Evolutionary conservation across 2,888 invertebrate genomes (phyloP).

Genomic region (Apotomis betuletana): DNA sequence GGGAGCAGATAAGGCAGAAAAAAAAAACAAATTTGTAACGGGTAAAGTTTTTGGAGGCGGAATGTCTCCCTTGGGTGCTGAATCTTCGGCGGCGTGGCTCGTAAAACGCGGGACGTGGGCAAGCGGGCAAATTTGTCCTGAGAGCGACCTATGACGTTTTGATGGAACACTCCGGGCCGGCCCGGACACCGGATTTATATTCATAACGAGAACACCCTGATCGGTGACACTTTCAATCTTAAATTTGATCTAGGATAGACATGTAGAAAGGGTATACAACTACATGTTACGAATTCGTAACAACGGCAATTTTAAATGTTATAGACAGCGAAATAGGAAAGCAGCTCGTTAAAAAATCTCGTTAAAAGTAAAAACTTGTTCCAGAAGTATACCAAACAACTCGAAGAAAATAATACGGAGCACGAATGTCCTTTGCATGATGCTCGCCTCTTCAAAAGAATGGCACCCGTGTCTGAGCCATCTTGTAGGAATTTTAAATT

Average conservation of each 20-base stretch:
- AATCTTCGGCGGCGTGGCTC: conserved; percentile 82
- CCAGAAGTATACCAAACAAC: conserved; percentile 47
- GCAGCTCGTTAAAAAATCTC: conserved; percentile 54
- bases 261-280: conserved; percentile 2
- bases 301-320: conserved; percentile 19
- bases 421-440: conserved; percentile 72
- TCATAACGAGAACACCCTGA: conserved; percentile 76
- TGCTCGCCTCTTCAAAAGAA: conserved; percentile 81
- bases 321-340: conserved; percentile 27
- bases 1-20: conserved; percentile 82
- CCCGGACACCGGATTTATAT: conserved; percentile 80
- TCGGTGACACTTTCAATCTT: conserved; percentile 66
- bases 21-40: conserved; percentile 84
- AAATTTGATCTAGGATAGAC: conserved; percentile 58
- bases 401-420: conserved; percentile 55
- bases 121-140: conserved; percentile 82
- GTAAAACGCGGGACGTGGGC: conserved; percentile 83
- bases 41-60: conserved; percentile 84
- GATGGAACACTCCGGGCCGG: conserved; percentile 81
- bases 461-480: conserved; percentile 83
- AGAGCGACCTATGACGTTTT: conserved; percentile 83
- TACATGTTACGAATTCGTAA: background rate
- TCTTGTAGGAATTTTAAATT: conserved; percentile 85
- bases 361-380: conserved; percentile 62
- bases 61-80: conserved; percentile 83